Evolutionary conservation across 2,888 invertebrate genomes (phyloP).

Genomic region (Byasa hedistus): DNA sequence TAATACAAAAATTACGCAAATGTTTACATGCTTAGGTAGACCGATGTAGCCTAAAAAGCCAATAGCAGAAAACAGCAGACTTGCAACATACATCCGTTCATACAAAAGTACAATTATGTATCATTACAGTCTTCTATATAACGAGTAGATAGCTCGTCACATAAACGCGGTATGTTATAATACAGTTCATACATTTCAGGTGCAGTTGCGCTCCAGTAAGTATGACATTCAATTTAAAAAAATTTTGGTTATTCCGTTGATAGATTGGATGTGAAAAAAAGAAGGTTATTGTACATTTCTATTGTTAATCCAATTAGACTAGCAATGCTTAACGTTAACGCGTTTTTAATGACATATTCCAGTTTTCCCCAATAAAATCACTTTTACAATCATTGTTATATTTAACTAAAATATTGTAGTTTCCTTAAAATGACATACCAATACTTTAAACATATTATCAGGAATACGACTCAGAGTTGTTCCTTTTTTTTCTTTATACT

Average conservation of each 20-base stretch:
- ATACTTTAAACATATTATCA: no score
- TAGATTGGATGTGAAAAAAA: not conserved
- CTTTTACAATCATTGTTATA: no score
- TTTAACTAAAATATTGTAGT: no score
- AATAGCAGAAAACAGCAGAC: constrained; percentile 11
- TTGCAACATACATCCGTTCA: constrained; percentile 22
- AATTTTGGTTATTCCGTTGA: not conserved
- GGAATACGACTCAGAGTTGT: no score
- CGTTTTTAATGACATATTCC: not conserved
- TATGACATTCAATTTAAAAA: constrained; percentile 24
- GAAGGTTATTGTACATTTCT: not conserved
- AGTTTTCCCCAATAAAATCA: no score
- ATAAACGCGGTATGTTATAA: constrained; percentile 1
- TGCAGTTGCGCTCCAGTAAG: constrained; percentile 25
- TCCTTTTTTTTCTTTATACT: no score
- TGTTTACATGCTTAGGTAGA: not conserved
- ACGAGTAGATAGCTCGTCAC: not conserved
- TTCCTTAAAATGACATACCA: no score
- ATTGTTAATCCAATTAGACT: not conserved
- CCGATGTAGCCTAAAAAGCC: constrained; percentile 8
- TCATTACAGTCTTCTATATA: constrained; percentile 9
- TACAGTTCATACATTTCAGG: constrained; percentile 10
- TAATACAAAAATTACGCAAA: not conserved
- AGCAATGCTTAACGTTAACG: not conserved
- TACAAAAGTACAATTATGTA: constrained; percentile 14